Evolutionary conservation across 2,113 vertebrate genomes (phyloP).

Genomic region (Epinephelus fuscoguttatus): DNA sequence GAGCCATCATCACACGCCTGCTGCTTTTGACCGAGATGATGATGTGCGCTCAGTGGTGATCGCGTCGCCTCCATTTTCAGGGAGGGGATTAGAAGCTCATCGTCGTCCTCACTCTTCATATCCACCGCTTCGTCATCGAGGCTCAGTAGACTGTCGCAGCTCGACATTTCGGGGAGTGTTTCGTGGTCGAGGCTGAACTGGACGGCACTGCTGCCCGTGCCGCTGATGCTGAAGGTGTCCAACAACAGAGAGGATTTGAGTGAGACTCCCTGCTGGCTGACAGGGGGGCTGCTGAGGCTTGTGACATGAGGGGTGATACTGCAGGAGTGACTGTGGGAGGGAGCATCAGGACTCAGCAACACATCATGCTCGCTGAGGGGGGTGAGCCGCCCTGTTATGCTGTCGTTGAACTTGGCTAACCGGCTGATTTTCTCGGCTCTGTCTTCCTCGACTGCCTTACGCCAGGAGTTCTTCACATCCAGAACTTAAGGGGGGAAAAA

Average conservation of each 20-base stretch:
- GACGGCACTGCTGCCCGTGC: slow-evolving; percentile 63
- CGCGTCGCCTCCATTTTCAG: neutral
- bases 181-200: slow-evolving; percentile 79
- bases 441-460: slow-evolving; percentile 80
- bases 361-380: slow-evolving; percentile 5
- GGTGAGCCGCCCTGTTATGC: neutral
- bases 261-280: slow-evolving; percentile 43
- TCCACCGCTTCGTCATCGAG: slow-evolving; percentile 40
- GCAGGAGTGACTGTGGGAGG: neutral
- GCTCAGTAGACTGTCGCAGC: slow-evolving; percentile 73
- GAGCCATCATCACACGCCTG: slow-evolving; percentile 6
- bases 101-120: slow-evolving; percentile 41
- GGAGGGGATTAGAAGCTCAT: slow-evolving; percentile 32
- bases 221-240: slow-evolving; percentile 65
- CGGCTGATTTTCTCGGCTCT: slow-evolving; percentile 54
- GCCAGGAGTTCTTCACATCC: slow-evolving; percentile 84
- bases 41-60: neutral
- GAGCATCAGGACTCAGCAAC: neutral
- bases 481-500: slow-evolving; percentile 62
- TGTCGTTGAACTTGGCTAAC: neutral
- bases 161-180: slow-evolving; percentile 78
- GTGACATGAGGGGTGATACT: neutral
- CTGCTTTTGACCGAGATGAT: slow-evolving; percentile 7
- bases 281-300: slow-evolving; percentile 15
- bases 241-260: slow-evolving; percentile 59